These are phyloP conservation scores for Charadrius vociferus DNA, from an alignment of 2,113 vertebrate species.

Conservation along the genomic window DNA sequence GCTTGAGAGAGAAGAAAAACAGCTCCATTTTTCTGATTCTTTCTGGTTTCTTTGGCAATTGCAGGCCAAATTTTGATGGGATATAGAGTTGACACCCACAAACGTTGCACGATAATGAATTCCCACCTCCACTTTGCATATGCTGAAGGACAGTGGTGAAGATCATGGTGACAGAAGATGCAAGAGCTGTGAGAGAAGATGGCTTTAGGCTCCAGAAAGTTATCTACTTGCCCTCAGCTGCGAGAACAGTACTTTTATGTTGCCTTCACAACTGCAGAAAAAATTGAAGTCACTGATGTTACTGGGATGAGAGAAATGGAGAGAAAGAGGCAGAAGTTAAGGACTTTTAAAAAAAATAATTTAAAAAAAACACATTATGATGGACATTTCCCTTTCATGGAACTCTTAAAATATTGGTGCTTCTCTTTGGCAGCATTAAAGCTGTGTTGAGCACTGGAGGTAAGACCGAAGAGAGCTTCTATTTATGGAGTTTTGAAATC, in stretches of 20 bases:
- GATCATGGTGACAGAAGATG: rapidly evolving
- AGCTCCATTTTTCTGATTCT: not conserved
- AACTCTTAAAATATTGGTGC: not conserved
- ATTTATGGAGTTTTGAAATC: not conserved
- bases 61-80: not conserved
- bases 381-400: not conserved
- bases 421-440: not conserved
- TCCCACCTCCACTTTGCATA: not conserved
- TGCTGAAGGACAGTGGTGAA: not conserved
- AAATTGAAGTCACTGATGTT: not conserved
- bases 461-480: not conserved
- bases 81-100: not conserved
- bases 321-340: not conserved
- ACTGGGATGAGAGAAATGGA: not conserved
- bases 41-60: not conserved
- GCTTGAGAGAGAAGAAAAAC: not conserved
- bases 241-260: not conserved
- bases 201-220: not conserved
- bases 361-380: not conserved
- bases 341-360: not conserved
- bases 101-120: rapidly evolving
- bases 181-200: not conserved
- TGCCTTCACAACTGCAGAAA: not conserved
- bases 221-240: not conserved
- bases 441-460: not conserved